phyloP scores from a whole-genome alignment of 2,113 vertebrate genomes.

The Microcebus griseorufus region DNA sequence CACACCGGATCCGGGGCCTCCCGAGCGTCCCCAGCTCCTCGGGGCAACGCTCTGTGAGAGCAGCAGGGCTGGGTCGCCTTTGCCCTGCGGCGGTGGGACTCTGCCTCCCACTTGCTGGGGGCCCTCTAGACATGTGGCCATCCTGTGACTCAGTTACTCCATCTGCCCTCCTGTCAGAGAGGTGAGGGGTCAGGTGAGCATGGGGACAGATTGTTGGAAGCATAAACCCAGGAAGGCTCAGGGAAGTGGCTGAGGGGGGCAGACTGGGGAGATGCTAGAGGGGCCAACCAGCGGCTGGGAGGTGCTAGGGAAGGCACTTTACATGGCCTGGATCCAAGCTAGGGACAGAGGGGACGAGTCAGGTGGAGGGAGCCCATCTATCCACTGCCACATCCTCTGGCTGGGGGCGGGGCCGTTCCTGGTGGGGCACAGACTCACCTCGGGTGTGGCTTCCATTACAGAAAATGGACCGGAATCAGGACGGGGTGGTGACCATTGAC shows the following conservation, averaged over 20 bases:
- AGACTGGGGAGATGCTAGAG: background rate
- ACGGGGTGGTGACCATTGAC: slow-evolving; percentile 96
- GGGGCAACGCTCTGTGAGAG: background rate
- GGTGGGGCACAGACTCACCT: background rate
- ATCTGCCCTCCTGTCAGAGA: background rate
- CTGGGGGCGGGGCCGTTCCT: background rate
- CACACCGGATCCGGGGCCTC: background rate
- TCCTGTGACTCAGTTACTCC: background rate
- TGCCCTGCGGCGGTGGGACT: background rate
- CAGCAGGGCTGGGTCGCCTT: background rate
- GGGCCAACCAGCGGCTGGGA: background rate
- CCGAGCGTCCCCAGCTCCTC: background rate
- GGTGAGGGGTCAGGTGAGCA: background rate
- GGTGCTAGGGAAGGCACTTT: background rate
- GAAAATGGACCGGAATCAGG: slow-evolving; percentile 94
- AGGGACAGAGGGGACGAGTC: background rate
- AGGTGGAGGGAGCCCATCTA: background rate
- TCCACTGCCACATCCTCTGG: background rate
- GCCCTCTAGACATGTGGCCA: background rate
- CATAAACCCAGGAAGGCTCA: background rate
- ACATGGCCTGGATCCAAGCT: background rate
- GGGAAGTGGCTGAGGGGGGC: background rate
- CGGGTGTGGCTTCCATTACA: slow-evolving; percentile 64
- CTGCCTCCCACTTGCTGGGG: background rate
- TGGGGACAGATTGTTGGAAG: background rate